Base-by-base conservation (phyloP, 2,113 vertebrate genomes). In the Larimichthys polyactis region DNA sequence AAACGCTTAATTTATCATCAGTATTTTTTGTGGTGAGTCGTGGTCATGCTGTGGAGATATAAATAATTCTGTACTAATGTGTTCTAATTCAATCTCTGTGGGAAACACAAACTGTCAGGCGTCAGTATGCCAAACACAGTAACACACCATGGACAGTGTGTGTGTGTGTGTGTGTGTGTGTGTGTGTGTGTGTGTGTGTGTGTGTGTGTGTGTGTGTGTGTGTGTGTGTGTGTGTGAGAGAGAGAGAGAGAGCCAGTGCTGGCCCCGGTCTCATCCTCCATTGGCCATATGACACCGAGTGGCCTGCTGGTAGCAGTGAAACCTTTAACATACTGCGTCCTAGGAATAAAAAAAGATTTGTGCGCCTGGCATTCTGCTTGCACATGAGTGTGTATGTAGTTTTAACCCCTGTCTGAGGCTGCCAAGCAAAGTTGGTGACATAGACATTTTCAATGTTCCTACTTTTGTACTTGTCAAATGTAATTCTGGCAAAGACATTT, bases 61-160 rank as follows among this genome's bases (percentile, higher is more conserved):
- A 88, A 90, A 90, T 88, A 88, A 83, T 80, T 87, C 83, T 54
- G 52, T 52, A 65, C 83, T 82, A 87, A 92, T 85, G 77, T 86
- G 85, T 51, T 92, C 84, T 87, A 89, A 92, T 92, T 93, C 86
- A 89, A 82, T 85, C 82, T 75, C 76, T 59, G 83, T 75, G 83
- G 80, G 82, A 86, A 91, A 90, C 79, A 79, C 84, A 82, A 89
- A 86, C 78, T 85, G 85, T 76, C 81, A 85, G 78, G 72, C 63
- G 36, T 84, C 82, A 74, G 68, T 55, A 70, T 87, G 89, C 88
- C 78, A 54, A 59, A 80, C 79, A 62, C 86, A 76, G 71, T 70
- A 54, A 84, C 89, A 80, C 79, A 78, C 46, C 58, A 48, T 24
- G 72, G 66, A 55, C 70, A 20, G 24, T 27, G 36, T 59, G 48